Evolutionary conservation across 2,888 invertebrate genomes (phyloP), one percentile per base, ranked within the genome.

Genomic region (Caenorhabditis sp.): DNA sequence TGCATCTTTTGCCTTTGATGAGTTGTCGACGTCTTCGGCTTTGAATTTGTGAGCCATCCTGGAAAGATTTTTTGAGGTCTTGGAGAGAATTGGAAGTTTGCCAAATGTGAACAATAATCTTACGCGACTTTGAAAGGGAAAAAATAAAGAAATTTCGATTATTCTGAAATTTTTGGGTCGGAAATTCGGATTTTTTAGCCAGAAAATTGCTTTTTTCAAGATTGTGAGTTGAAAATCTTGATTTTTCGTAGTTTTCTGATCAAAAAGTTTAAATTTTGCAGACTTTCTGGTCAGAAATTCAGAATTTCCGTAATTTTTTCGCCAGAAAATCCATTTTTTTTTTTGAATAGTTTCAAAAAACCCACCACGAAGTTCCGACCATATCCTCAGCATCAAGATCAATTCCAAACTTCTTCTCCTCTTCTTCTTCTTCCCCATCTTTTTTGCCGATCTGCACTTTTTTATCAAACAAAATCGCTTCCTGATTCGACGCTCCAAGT

Each of bases 401-500:
- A 59, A 89, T 89, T 54, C 88, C 87, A 55, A 89, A 89, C 36
- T 86, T 70, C 58, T 79, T 77, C 62, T 78, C 74, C 19, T n/a
- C n/a, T n/a, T 66, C 69, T 12, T 59, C 66, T 19, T 71, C 67
- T 21, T 71, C 78, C 14, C 60, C 75, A n/a, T 69, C 62, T 24
- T 73, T 62, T 43, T 68, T 66, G 10, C 3, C 82, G 31, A 86
- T 81, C 27, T 87, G 88, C 1, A 87, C 77, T 59, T 83, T 83
- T 62, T 80, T 78, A 57, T 89, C 89, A 53, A 88, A 88, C 53
- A 88, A 88, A 55, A 90, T 90, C 1, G 89, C 88, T 26, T 90
- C 88, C 79, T 78, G 74, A 68, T 80, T 69, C 37, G 82, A 70
- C 26, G 70, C 67, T 19, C 68, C 59, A 31, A 82, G 62, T 59